These are phyloP conservation scores for Hylaeus volcanicus DNA, from an alignment of 1,140 invertebrate species.

Conservation along the genomic window DNA sequence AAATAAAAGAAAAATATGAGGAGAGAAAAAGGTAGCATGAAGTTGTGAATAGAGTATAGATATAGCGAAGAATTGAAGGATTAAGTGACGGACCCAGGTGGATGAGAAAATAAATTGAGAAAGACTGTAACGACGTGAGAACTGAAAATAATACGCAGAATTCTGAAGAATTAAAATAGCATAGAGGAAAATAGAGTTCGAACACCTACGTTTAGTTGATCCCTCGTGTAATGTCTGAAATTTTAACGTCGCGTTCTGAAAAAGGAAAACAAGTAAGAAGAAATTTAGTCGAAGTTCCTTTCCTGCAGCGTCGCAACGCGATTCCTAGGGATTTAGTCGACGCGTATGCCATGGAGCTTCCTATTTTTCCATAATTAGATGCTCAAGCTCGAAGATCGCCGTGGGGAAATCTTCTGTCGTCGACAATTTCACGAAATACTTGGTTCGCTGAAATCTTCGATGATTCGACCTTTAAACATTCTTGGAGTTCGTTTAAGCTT, in stretches of 20 bases:
- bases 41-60: not conserved
- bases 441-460: not conserved
- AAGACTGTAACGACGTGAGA: not conserved
- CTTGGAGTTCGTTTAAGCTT: too few relatives aligned
- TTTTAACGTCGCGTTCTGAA: conserved; percentile 13
- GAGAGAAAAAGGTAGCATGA: not conserved
- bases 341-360: not conserved
- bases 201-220: not conserved
- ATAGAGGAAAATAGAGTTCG: conserved; percentile 4
- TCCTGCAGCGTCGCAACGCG: not conserved
- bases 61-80: not conserved
- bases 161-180: not conserved
- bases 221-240: not conserved
- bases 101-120: not conserved
- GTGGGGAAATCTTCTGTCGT: conserved; percentile 15
- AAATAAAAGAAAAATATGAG: not conserved
- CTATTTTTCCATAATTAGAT: conserved; percentile 15
- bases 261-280: not conserved
- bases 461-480: too few relatives aligned
- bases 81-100: not conserved
- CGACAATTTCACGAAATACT: conserved; percentile 16
- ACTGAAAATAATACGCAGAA: not conserved
- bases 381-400: conserved; percentile 13
- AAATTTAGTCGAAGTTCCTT: conserved; percentile 6
- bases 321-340: not conserved